These are phyloP conservation scores for Anolis apletophallus DNA, from an alignment of 2,797 vertebrate genomes.

Conservation along the genomic window DNA sequence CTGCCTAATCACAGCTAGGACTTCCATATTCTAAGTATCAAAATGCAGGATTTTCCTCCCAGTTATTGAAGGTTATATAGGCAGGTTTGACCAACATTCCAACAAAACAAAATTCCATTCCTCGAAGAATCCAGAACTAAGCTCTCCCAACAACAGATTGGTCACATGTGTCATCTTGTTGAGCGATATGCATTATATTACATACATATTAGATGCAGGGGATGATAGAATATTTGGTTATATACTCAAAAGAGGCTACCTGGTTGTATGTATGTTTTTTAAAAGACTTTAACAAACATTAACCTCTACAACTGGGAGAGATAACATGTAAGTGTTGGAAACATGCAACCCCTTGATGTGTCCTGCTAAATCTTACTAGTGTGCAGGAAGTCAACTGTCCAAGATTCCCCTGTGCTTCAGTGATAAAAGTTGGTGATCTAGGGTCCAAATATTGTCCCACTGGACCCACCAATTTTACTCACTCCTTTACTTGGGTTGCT, in stretches of 20 bases:
- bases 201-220: neutral
- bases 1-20: constrained; percentile 6
- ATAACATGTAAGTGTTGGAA: neutral
- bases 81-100: neutral
- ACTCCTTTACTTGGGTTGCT: too few relatives aligned
- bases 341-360: neutral
- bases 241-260: neutral
- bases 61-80: neutral
- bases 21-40: constrained; percentile 6
- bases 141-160: neutral
- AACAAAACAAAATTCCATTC: neutral
- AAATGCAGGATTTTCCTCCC: neutral
- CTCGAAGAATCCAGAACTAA: neutral
- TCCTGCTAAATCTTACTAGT: too few relatives aligned
- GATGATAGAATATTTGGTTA: neutral
- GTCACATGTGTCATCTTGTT: neutral
- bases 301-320: too few relatives aligned
- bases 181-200: neutral
- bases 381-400: too few relatives aligned
- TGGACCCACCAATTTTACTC: too few relatives aligned
- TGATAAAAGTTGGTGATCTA: too few relatives aligned
- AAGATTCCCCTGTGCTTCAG: too few relatives aligned
- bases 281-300: neutral
- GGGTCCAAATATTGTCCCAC: too few relatives aligned
- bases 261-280: neutral